Conservation (phyloP, 2,797 vertebrate genomes). For the Melanotaenia nigrans region DNA sequence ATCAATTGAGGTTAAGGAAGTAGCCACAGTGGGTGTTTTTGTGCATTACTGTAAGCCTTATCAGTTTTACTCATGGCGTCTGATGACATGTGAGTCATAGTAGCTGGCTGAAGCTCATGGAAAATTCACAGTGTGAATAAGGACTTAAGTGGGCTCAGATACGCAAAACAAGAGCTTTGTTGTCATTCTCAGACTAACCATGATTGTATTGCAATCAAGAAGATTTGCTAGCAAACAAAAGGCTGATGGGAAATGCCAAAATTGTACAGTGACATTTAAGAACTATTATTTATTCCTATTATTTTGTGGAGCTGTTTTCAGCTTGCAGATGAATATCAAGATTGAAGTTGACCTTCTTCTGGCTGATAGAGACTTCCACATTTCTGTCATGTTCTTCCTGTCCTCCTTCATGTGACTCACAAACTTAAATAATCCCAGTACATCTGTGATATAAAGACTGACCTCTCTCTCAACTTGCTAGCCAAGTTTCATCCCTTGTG, state of each 20-base stretch:
- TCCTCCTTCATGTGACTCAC: not conserved
- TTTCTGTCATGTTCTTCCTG: not conserved
- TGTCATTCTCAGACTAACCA: slow-evolving; percentile 51
- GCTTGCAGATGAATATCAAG: not conserved
- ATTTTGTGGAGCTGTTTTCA: not conserved
- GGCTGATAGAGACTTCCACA: not conserved
- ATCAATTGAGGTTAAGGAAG: slow-evolving; percentile 58
- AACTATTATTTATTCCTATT: not conserved
- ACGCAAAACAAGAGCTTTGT: slow-evolving; percentile 54
- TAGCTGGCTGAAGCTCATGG: slow-evolving; percentile 55
- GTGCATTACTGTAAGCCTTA: slow-evolving; percentile 44
- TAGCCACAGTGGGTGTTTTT: slow-evolving; percentile 13
- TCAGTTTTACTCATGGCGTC: slow-evolving; percentile 62
- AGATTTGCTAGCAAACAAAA: slow-evolving; percentile 21
- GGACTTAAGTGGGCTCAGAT: slow-evolving; percentile 52
- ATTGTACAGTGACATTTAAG: not conserved
- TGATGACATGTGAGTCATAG: slow-evolving; percentile 66
- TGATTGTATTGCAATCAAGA: slow-evolving; percentile 27
- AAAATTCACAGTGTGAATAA: slow-evolving; percentile 66
- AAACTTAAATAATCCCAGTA: not conserved
- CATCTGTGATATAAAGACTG: not conserved
- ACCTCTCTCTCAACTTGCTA: not conserved
- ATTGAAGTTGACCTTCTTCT: not conserved
- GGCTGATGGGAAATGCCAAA: not conserved
- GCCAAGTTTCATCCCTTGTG: not conserved